These are phyloP conservation scores for Podarcis muralis DNA, from an alignment of 2,113 vertebrate species.

Conservation along the genomic window DNA sequence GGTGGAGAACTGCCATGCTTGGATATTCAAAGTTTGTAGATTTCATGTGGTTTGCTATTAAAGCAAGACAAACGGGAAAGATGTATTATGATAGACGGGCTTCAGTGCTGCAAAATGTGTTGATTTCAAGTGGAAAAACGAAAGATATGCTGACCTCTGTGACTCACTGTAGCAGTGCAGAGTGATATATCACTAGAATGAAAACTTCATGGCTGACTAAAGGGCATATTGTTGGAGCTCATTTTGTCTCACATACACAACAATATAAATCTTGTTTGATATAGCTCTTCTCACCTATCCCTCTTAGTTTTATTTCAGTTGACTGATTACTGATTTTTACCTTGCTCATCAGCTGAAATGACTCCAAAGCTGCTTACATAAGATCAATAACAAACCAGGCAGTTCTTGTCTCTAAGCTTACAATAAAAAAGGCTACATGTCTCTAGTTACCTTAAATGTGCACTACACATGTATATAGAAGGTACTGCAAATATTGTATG, in stretches of 20 bases:
- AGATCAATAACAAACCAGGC: neutral
- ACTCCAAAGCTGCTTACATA: neutral
- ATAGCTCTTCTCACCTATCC: neutral
- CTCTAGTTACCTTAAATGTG: fast-evolving
- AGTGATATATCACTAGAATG: neutral
- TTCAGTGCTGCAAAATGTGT: neutral
- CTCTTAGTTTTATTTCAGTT: neutral
- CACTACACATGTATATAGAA: neutral
- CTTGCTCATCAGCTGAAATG: neutral
- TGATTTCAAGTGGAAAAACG: neutral
- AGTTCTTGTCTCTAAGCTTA: neutral
- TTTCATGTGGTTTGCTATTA: neutral
- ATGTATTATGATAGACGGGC: neutral
- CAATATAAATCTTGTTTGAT: neutral
- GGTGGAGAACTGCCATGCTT: neutral
- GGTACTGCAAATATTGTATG: neutral
- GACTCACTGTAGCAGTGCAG: neutral
- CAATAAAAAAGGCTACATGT: neutral
- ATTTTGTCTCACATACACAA: neutral
- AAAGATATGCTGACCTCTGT: neutral
- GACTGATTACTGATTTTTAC: neutral
- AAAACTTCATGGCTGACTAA: neutral
- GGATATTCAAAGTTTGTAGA: no score
- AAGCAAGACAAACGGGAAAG: neutral
- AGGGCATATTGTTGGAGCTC: neutral